A percentile compares a stretch with the other conserved stretches of the same genome.
Conservation (phyloP, 2,797 vertebrate species). For the Pelodytes ibericus region DNA sequence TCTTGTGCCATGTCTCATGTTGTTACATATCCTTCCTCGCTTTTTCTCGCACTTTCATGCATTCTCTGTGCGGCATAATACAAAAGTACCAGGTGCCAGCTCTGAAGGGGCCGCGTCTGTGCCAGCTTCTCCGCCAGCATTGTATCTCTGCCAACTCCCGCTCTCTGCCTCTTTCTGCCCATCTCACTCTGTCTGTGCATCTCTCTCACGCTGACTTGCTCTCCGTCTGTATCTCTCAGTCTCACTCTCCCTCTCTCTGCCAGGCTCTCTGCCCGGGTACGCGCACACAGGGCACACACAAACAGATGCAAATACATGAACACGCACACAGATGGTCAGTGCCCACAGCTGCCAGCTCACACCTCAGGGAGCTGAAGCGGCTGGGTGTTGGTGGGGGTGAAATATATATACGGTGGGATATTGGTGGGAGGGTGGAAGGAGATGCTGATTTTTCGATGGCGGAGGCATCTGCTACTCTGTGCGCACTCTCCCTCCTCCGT, state of each 20-base stretch:
- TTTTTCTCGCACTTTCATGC: conserved; percentile 47
- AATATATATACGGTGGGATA: conserved; percentile 49
- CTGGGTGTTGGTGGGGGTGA: conserved; percentile 48
- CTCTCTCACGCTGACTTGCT: conserved; percentile 35
- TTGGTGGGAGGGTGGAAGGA: conserved; percentile 53
- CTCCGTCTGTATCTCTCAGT: conserved; percentile 42
- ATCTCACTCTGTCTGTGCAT: conserved; percentile 37
- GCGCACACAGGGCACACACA: conserved; percentile 48
- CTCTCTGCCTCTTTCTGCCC: conserved; percentile 51
- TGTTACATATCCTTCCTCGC: conserved; percentile 38
- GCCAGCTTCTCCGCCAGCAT: conserved; percentile 52
- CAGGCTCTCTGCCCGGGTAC: conserved; percentile 40
- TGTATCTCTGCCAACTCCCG: conserved; percentile 43
- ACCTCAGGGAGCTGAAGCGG: conserved; percentile 53
- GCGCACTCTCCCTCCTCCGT: conserved; percentile 45
- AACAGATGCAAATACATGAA: conserved; percentile 54
- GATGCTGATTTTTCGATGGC: conserved; percentile 54
- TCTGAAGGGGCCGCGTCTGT: conserved; percentile 50
- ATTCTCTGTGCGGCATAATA: conserved; percentile 46
- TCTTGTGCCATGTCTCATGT: conserved; percentile 36
- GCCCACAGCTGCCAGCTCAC: conserved; percentile 56
- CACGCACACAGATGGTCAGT: conserved; percentile 56
- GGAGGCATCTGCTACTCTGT: conserved; percentile 53
- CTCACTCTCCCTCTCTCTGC: conserved; percentile 46
- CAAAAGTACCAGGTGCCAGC: conserved; percentile 55